phyloP scores from a whole-genome alignment of 2,797 vertebrate genomes.

The Tiaroga cobitis region DNA sequence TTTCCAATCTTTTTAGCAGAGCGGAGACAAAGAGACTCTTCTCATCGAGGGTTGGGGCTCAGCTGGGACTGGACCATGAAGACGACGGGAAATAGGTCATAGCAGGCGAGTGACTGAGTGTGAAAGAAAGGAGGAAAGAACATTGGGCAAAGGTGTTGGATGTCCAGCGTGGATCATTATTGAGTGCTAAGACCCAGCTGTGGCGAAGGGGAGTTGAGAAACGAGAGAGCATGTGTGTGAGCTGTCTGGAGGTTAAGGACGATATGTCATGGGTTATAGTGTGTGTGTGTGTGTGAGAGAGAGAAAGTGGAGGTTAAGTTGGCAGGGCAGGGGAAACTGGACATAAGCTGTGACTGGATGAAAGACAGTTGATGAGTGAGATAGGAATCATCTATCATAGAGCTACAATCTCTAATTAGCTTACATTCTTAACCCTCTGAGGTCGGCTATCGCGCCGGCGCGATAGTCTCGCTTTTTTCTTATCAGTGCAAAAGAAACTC shows the following conservation, averaged over 20 bases:
- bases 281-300: conserved; percentile 4
- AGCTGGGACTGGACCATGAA: conserved; percentile 73
- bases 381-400: not conserved
- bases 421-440: no score
- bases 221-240: conserved; percentile 24
- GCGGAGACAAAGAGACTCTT: conserved; percentile 36
- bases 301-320: conserved; percentile 3
- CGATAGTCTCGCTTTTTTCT: no score
- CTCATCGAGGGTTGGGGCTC: conserved; percentile 66
- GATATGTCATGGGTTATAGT: conserved; percentile 43
- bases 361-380: conserved; percentile 40
- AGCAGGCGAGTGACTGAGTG: conserved; percentile 62
- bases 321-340: conserved; percentile 45
- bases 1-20: conserved; percentile 33
- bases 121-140: conserved; percentile 54
- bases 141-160: conserved; percentile 34
- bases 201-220: conserved; percentile 60
- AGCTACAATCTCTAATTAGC: not conserved
- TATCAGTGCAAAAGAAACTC: no score
- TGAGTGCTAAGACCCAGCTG: conserved; percentile 71
- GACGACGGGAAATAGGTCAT: conserved; percentile 76
- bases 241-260: conserved; percentile 39
- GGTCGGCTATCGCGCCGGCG: no score
- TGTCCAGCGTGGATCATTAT: conserved; percentile 72
- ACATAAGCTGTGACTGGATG: conserved; percentile 49